Evolutionary conservation across 2,113 vertebrate species (phyloP), one percentile per base, ranked within the genome.

Genomic region (Gymnocephalus cernua): DNA sequence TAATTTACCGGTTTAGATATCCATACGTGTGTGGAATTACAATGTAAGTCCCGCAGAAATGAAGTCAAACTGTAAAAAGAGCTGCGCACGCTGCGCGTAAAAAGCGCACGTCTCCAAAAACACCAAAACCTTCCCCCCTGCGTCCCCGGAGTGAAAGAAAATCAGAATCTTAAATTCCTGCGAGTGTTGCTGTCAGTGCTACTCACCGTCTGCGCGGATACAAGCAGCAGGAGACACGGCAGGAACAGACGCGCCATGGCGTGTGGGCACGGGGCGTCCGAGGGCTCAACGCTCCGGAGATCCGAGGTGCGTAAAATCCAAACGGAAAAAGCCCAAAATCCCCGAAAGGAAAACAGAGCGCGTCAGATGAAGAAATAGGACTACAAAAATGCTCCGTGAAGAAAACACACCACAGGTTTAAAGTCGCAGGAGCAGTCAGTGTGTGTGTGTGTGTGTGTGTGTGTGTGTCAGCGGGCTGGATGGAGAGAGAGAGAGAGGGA

Each of bases 201-300:
- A 91, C 95, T 95, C 85, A 95, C 95, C 93, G 86, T 73, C 25
- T 81, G 89, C 35, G 74, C 77, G 7, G 84, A 79, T 0, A 89
- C 48, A 1, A 93, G 35, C 54, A 94, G 29, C 45, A 94, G 84
- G 59, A 95, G 50, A 83, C 87, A 90, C 64, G 78, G 50, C 72
- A 93, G 82, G 0, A 93, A 74, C 18, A 90, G 47, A 18, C 80
- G 85, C 86, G 91, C 83, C 95, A 95, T 95, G 72, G 77, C 86
- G 54, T 32, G 57, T 6, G 14, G 44, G 62, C 84, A 21, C 78
- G 74, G 59, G 84, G 67, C 65, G 77, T 70, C 69, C 50, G n/a
- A 38, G 44, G 38, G 58, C 21, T 41, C 11, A 14, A 6, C 18
- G 70, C 51, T 23, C 61, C n/a, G 67, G 13, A 35, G 64, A 35